Evolutionary conservation across 2,797 vertebrate species (phyloP), one percentile per base, ranked within the genome.

Genomic region (Phataginus tricuspis): DNA sequence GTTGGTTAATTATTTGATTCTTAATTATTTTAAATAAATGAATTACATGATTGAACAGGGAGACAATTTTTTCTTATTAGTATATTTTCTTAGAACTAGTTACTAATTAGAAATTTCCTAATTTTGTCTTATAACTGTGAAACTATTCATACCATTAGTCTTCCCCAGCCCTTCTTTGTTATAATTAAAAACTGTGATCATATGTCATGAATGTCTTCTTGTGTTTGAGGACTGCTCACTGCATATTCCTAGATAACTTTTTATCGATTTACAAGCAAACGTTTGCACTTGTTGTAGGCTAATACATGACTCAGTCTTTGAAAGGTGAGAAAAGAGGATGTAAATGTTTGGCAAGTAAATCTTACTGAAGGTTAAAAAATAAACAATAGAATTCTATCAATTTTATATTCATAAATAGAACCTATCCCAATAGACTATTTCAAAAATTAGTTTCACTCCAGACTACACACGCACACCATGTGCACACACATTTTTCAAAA

Each of bases 21-120:
- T 68, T 11, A 68, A 19, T 82, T 94, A 86, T 82, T 94, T 79
- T 92, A 91, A 93, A 86, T 82, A 68, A 93, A 25, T 64, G 57
- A 77, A 49, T 95, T 39, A n/a, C 23, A 39, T 31, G 15, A 84
- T 77, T 92, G 66, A 66, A 57, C 1, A 37, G 19, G 29, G 3
- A 94, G 2, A 23, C 12, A 37, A 14, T 49, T 1, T 92, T 79
- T 90, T 83, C 69, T 69, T 21, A 27, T 78, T 63, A 91, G 13
- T 75, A 31, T 31, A 53, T 66, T 85, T 92, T 79, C 29, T 84
- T 93, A 85, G 51, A 93, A 90, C 89, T 72, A 49, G 4, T 57
- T 90, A 49, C 27, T 79, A 66, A 27, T 72, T 72, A 64, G 55
- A 79, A 86, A 69, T 66, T 14, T 69, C 18, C 5, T 34, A 45